These are phyloP conservation scores for Troides aeacus DNA, from an alignment of 2,888 invertebrate species.

Conservation along the genomic window DNA sequence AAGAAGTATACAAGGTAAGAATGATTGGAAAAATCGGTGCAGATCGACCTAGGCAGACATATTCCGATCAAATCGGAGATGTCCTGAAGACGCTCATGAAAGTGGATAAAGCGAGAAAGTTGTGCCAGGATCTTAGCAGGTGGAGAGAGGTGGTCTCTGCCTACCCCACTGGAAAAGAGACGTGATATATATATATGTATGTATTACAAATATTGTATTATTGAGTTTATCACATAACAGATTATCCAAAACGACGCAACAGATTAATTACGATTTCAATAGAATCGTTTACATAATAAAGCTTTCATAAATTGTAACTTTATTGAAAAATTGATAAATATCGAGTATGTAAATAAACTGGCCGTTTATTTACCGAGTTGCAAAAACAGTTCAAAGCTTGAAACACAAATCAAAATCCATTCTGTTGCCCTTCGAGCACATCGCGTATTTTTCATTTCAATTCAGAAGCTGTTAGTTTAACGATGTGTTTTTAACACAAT, in stretches of 20 bases:
- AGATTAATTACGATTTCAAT: neutral
- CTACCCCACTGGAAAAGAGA: too few relatives aligned
- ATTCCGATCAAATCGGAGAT: too few relatives aligned
- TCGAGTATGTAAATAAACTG: neutral
- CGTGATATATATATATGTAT: too few relatives aligned
- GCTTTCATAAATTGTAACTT: neutral
- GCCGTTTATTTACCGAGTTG: neutral
- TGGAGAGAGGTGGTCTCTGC: too few relatives aligned
- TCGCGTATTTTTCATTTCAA: constrained; percentile 25
- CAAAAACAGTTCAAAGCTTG: constrained; percentile 7
- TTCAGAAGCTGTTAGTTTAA: constrained; percentile 19
- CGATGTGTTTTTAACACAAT: constrained; percentile 12
- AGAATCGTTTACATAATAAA: neutral
- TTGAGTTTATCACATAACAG: too few relatives aligned
- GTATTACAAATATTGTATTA: neutral
- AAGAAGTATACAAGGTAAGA: too few relatives aligned
- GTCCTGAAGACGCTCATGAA: too few relatives aligned
- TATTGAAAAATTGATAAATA: neutral
- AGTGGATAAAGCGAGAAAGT: too few relatives aligned
- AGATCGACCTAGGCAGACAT: too few relatives aligned
- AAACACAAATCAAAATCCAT: constrained; percentile 20
- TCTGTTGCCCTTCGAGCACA: constrained; percentile 19
- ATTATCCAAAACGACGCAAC: too few relatives aligned
- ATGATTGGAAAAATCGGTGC: too few relatives aligned
- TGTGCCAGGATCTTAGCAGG: too few relatives aligned